phyloP scores from a whole-genome alignment of 1,140 invertebrate species.

The Calliopsis andreniformis region DNA sequence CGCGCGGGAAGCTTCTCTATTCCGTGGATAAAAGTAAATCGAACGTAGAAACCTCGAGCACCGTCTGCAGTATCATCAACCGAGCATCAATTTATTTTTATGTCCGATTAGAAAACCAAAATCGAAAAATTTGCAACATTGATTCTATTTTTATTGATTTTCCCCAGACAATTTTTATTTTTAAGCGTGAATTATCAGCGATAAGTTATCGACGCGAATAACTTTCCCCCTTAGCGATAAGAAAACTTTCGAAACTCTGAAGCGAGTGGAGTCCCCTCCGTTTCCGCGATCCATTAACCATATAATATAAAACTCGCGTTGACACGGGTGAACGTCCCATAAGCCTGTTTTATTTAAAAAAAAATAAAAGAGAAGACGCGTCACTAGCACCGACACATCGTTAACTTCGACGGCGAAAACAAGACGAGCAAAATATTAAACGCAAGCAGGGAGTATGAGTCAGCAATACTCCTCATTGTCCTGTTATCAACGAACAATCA shows the following conservation, averaged over 20 bases:
- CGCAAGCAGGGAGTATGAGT: not conserved
- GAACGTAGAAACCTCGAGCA: not conserved
- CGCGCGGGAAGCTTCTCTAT: not conserved
- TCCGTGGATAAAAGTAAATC: not conserved
- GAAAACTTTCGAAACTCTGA: not conserved
- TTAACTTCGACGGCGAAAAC: not conserved
- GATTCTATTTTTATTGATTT: no score
- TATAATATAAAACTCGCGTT: constrained; percentile 18
- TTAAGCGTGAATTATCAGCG: not conserved
- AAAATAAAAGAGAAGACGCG: not conserved
- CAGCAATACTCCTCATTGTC: not conserved
- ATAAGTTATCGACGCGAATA: not conserved
- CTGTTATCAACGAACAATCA: constrained; percentile 2
- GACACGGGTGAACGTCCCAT: constrained; percentile 31
- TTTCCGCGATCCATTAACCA: constrained; percentile 16
- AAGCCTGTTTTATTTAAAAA: not conserved
- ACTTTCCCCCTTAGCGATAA: not conserved
- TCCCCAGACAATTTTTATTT: no score
- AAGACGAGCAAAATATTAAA: not conserved
- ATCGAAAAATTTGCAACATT: no score
- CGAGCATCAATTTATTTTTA: not conserved
- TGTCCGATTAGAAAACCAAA: not conserved
- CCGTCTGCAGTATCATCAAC: no score
- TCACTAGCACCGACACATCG: not conserved
- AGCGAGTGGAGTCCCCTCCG: not conserved